Conservation (phyloP, 2,888 invertebrate genomes). For the Encarsia formosa region DNA sequence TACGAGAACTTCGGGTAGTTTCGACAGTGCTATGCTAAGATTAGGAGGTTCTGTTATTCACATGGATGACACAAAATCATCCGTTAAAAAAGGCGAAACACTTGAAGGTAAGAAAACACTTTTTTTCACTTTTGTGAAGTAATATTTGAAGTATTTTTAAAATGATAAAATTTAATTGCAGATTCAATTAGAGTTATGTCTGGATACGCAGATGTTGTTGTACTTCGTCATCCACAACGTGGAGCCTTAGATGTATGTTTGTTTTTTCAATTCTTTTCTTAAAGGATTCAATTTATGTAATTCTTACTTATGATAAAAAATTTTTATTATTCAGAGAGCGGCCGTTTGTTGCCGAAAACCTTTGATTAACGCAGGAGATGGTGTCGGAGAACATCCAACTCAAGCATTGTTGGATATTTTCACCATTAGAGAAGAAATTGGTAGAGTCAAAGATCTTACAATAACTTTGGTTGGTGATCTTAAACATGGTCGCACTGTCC, state of each 20-base stretch:
- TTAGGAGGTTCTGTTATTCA: constrained; percentile 90
- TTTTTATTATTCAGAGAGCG: constrained; percentile 61
- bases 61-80: constrained; percentile 86
- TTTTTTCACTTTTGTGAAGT: neutral
- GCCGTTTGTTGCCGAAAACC: constrained; percentile 81
- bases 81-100: constrained; percentile 94
- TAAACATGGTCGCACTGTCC: constrained; percentile 96
- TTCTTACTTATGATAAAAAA: neutral
- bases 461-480: constrained; percentile 98
- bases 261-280: neutral
- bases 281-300: neutral
- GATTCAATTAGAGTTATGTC: constrained; percentile 83
- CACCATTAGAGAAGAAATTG: constrained; percentile 97
- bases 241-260: constrained; percentile 80
- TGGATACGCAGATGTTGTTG: constrained; percentile 90
- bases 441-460: constrained; percentile 94
- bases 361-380: constrained; percentile 97
- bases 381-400: constrained; percentile 94
- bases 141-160: neutral
- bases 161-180: neutral
- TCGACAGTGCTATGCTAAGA: constrained; percentile 93
- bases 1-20: constrained; percentile 94
- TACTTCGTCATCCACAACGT: constrained; percentile 88
- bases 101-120: constrained; percentile 62
- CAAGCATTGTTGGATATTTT: constrained; percentile 97